Conservation (phyloP, 2,888 invertebrate species). For the Standfussiana lucernea region DNA sequence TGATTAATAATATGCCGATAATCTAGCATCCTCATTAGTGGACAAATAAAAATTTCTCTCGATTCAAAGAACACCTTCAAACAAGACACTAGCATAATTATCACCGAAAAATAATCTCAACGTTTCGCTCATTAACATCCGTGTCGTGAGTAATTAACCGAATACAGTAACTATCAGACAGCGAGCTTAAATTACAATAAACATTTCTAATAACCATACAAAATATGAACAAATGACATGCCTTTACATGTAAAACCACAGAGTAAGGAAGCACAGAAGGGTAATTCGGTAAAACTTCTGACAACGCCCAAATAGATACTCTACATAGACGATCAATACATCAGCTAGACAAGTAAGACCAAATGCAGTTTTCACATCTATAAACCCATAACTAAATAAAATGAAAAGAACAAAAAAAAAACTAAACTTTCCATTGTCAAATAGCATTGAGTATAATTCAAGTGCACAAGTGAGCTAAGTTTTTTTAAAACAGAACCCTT, state of each 20-base stretch:
- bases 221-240: constrained; percentile 76
- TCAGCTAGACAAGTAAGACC: not conserved
- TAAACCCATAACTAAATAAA: not conserved
- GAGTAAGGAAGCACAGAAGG: constrained; percentile 15
- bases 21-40: not conserved
- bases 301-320: not conserved
- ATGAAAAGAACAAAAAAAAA: no score
- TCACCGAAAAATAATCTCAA: constrained; percentile 9
- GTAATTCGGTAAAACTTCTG: not conserved
- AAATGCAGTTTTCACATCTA: not conserved
- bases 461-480: not conserved
- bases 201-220: constrained; percentile 62
- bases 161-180: constrained; percentile 57
- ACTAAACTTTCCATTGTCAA: not conserved
- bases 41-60: not conserved
- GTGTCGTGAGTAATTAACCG: constrained; percentile 66
- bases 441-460: not conserved
- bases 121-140: constrained; percentile 57
- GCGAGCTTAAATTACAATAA: constrained; percentile 58
- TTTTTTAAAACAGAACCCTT: not conserved
- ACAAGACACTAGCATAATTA: not conserved
- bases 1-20: not conserved
- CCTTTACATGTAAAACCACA: constrained; percentile 64
- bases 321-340: not conserved
- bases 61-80: not conserved